These are phyloP conservation scores for Andrena trimmerana DNA, from an alignment of 2,888 invertebrate genomes.

Conservation along the genomic window DNA sequence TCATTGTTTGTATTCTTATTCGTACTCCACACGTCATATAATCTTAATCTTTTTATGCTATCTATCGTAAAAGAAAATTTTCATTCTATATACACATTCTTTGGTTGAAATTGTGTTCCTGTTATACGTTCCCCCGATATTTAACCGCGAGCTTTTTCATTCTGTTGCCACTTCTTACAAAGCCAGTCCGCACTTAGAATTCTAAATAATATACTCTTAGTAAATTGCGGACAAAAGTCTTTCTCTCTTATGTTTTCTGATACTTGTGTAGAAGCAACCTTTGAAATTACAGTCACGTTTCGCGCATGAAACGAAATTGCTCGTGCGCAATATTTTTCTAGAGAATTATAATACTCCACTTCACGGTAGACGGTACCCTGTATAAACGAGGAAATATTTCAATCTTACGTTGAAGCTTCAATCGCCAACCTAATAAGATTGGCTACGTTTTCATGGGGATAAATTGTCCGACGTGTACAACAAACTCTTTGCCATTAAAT, in stretches of 20 bases:
- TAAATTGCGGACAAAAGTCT: background rate
- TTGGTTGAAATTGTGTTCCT: too few relatives aligned
- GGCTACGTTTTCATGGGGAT: background rate
- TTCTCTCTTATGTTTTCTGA: background rate
- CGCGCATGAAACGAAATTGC: too few relatives aligned
- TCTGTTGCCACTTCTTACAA: background rate
- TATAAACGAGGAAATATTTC: background rate
- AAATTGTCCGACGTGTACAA: background rate
- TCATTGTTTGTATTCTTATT: too few relatives aligned
- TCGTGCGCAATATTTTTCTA: background rate
- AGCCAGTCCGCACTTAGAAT: background rate
- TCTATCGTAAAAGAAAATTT: too few relatives aligned
- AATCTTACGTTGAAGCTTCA: background rate
- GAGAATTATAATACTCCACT: background rate
- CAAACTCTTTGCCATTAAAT: background rate
- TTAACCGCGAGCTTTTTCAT: background rate
- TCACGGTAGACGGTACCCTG: background rate
- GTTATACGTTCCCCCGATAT: background rate
- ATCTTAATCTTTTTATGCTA: too few relatives aligned
- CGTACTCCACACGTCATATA: too few relatives aligned
- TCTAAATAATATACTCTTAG: conserved; percentile 4
- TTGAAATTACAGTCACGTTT: background rate
- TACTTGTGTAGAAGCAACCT: background rate
- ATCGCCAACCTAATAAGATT: background rate
- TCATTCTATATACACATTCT: too few relatives aligned